A percentile compares a stretch with the other conserved stretches of the same genome.
phyloP scores from a whole-genome alignment of 1,140 invertebrate genomes.

The Scaptomyza pallida region DNA sequence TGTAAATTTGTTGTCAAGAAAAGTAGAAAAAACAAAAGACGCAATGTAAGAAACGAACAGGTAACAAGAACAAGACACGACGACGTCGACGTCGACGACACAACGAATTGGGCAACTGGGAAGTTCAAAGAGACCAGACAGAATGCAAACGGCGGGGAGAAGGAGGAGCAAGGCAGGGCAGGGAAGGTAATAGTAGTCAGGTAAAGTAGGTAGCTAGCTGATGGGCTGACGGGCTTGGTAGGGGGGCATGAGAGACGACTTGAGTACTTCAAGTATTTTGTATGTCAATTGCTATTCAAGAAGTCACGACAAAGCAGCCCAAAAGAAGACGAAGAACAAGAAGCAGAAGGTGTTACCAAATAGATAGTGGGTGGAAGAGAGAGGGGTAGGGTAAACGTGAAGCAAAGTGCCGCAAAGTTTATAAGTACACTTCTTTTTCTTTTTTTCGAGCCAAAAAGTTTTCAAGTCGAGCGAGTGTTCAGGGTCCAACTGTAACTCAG shows the following conservation, averaged over 20 bases:
- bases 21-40: conserved; percentile 17
- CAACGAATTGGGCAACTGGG: conserved; percentile 31
- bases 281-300: conserved; percentile 60
- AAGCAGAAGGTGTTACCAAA: conserved; percentile 20
- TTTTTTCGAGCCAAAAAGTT: conserved; percentile 28
- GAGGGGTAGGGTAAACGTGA: neutral
- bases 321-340: conserved; percentile 4
- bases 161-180: neutral
- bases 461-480: conserved; percentile 17
- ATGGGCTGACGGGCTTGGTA: neutral
- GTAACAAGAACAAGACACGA: conserved; percentile 29
- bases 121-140: conserved; percentile 10
- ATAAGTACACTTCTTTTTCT: conserved; percentile 29
- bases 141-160: too few species aligned
- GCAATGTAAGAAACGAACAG: conserved; percentile 5
- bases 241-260: conserved; percentile 5
- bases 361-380: neutral
- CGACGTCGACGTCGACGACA: too few species aligned
- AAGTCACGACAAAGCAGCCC: conserved; percentile 42
- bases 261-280: conserved; percentile 48
- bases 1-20: conserved; percentile 38
- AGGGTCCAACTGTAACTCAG: conserved; percentile 24
- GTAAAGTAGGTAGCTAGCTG: conserved; percentile 27
- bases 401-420: conserved; percentile 42
- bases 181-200: neutral